phyloP scores from a whole-genome alignment of 2,113 vertebrate genomes.

The Oreochromis spilurus region DNA sequence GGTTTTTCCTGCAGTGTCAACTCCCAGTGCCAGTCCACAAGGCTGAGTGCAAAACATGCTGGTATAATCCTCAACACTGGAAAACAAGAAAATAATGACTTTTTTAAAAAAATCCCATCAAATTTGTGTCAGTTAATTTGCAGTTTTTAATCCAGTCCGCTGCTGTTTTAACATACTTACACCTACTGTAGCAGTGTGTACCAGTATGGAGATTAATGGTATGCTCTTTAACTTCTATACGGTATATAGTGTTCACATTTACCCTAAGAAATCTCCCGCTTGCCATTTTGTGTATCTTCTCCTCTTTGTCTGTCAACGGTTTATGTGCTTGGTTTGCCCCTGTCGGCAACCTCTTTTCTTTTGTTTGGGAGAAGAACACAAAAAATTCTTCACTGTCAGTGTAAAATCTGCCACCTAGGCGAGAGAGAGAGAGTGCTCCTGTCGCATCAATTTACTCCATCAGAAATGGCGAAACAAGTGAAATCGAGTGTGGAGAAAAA shows the following conservation, averaged over 20 bases:
- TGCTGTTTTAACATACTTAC: background rate
- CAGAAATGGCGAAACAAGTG: conserved; percentile 20
- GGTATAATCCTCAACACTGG: background rate
- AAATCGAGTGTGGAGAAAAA: conserved; percentile 17
- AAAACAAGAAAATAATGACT: background rate
- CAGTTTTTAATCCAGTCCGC: background rate
- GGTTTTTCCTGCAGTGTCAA: background rate
- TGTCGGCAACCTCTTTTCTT: background rate
- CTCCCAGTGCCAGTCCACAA: background rate
- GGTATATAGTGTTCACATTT: background rate
- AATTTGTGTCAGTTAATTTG: background rate
- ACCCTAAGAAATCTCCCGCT: background rate
- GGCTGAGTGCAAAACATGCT: background rate
- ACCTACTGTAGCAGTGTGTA: background rate
- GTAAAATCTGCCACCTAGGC: background rate
- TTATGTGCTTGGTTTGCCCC: background rate
- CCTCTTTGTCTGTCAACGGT: background rate
- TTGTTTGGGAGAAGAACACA: background rate
- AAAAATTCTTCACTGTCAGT: background rate
- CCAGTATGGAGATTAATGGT: background rate
- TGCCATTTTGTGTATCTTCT: background rate
- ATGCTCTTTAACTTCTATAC: fast-evolving
- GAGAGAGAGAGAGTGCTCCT: background rate
- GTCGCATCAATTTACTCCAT: conserved; percentile 22
- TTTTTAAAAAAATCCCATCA: background rate